Evolutionary conservation across 1,140 invertebrate species (phyloP), one percentile per base, ranked within the genome.

Genomic region (Zelostemma sp.): DNA sequence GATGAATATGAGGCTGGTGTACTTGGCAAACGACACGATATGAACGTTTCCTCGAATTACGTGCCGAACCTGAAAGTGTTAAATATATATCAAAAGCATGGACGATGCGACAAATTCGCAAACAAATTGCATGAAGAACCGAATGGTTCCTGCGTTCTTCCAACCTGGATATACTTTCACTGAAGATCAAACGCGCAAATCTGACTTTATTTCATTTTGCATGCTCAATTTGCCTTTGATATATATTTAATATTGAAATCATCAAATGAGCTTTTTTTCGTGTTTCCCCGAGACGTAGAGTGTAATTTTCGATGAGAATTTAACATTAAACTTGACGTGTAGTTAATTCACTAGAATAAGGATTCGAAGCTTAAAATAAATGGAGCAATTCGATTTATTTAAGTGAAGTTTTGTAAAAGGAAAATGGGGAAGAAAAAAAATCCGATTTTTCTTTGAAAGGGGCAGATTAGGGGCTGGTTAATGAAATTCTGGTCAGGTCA

Each of bases 401-500:
- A 57, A 69, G 64, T 69, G 64, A 57, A 69, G 60, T 68, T 59
- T 38, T 46, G 17, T 12, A 19, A 40, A 55, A 19, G 54, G 25
- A 56, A 51, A 61, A 41, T 5, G 46, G 15, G 21, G 11, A 61
- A 59, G 58, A 46, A 64, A 68, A 61, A 58, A 43, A 40, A 61
- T 15, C 17, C 54, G 54, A 68, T 51, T 57, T 65, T 68, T 59
- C 65, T 72, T 68, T 68, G 60, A 70, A 47, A 57, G 64, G 21
- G 61, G 53, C 51, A 56, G 59, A 55, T 67, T 56, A 59, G 46
- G 69, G 60, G 54, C n/a, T 28, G 71, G 77, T 73, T 81, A 81
- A 82, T 83, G 80, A 82, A 81, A 83, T 82, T 83, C 79, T 78
- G 74, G 79, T 82, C 78, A 82, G 80, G 76, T 81, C 73, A 78